Conservation (phyloP, 2,888 invertebrate genomes). For the Eretmocerus hayati region DNA sequence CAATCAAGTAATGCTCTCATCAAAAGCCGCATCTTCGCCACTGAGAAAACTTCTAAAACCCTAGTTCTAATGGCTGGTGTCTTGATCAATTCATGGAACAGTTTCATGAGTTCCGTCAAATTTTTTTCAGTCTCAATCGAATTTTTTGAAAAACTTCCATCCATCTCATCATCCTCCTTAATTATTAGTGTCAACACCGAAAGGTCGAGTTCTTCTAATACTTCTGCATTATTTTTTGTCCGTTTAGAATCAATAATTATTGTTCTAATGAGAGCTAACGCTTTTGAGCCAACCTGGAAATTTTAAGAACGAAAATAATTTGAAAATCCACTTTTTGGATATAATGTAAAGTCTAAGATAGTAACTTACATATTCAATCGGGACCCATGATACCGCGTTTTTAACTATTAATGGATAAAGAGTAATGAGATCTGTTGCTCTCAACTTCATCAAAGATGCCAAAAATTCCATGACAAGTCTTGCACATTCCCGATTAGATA, state of each 20-base stretch:
- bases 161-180: constrained; percentile 37
- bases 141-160: constrained; percentile 12
- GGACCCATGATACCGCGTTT: constrained; percentile 49
- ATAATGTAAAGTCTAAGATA: background rate
- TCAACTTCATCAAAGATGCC: constrained; percentile 46
- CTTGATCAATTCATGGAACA: constrained; percentile 47
- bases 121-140: constrained; percentile 37
- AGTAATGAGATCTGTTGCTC: constrained; percentile 41
- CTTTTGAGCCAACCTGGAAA: constrained; percentile 44
- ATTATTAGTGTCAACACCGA: constrained; percentile 46
- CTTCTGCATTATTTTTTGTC: constrained; percentile 29
- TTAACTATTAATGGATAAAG: constrained; percentile 46
- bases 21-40: constrained; percentile 43
- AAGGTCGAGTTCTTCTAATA: constrained; percentile 43
- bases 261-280: constrained; percentile 45
- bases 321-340: too few species aligned
- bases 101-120: constrained; percentile 48
- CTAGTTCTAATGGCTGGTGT: constrained; percentile 37
- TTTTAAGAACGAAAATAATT: constrained; percentile 3
- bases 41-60: constrained; percentile 44
- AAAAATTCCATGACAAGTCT: constrained; percentile 51
- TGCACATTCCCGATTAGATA: constrained; percentile 48
- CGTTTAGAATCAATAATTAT: constrained; percentile 42
- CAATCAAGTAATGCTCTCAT: constrained; percentile 44
- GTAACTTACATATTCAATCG: constrained; percentile 40